phyloP scores from a whole-genome alignment of 1,140 invertebrate genomes.

The Heliothis subflexa region DNA sequence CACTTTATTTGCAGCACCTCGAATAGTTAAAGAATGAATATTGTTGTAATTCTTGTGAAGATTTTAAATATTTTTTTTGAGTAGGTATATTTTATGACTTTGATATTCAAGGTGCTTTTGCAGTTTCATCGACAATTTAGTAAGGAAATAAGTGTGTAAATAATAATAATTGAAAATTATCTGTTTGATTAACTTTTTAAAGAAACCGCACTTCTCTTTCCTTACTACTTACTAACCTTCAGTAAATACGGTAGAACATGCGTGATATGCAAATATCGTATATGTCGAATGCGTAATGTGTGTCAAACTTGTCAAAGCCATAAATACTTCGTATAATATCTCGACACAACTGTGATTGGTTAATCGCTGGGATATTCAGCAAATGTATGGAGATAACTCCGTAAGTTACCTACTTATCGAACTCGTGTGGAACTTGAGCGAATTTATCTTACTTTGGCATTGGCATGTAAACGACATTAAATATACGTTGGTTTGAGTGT shows the following conservation, averaged over 20 bases:
- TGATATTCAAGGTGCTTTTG: no score
- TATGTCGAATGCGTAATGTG: constrained; percentile 25
- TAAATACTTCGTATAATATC: constrained; percentile 42
- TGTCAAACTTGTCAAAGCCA: constrained; percentile 42
- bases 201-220: no score
- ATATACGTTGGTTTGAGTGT: constrained; percentile 10
- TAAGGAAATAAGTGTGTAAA: no score
- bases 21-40: not conserved
- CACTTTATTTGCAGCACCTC: constrained; percentile 31
- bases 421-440: constrained; percentile 50
- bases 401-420: constrained; percentile 56
- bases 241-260: constrained; percentile 15
- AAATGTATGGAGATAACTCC: constrained; percentile 52
- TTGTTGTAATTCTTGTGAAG: not conserved
- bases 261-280: constrained; percentile 19
- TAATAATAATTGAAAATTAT: no score
- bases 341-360: constrained; percentile 39
- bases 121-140: no score
- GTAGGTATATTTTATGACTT: not conserved
- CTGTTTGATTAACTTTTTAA: no score
- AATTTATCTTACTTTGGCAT: constrained; percentile 53
- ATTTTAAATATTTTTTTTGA: not conserved
- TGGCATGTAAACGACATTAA: constrained; percentile 50
- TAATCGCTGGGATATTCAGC: constrained; percentile 44
- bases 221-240: not conserved